Conservation (phyloP, 2,888 invertebrate species). For the Drosophila atripex region DNA sequence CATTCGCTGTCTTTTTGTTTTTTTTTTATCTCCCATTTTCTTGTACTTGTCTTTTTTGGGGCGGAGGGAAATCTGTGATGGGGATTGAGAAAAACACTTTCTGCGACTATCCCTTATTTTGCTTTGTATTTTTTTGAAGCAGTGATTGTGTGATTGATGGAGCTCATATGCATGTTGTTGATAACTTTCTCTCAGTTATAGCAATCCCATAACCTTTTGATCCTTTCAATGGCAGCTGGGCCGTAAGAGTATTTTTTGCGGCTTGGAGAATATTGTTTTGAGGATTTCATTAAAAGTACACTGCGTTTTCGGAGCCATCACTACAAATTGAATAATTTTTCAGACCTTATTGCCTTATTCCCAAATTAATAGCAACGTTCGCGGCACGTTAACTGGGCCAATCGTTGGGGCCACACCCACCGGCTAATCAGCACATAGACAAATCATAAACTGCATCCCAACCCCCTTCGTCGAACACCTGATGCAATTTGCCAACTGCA, state of each 20-base stretch:
- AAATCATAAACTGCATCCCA: constrained; percentile 62
- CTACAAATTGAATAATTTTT: constrained; percentile 11
- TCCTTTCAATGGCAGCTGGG: constrained; percentile 6
- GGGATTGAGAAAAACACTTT: constrained; percentile 56
- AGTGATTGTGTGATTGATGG: constrained; percentile 72
- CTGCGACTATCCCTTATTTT: constrained; percentile 45
- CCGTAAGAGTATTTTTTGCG: not conserved
- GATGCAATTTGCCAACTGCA: constrained; percentile 77
- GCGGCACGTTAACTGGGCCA: constrained; percentile 61
- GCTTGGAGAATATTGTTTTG: no score
- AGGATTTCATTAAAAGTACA: not conserved
- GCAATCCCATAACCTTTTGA: constrained; percentile 26
- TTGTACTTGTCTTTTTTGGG: not conserved
- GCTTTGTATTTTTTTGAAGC: constrained; percentile 24
- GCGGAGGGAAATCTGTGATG: constrained; percentile 46
- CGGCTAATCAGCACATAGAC: constrained; percentile 71
- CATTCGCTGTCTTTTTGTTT: constrained; percentile 47
- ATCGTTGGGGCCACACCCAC: constrained; percentile 69
- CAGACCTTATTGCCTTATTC: not conserved
- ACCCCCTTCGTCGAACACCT: constrained; percentile 59
- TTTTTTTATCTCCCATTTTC: not conserved
- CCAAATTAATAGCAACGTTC: constrained; percentile 43
- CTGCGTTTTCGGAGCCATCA: not conserved
- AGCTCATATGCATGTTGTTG: constrained; percentile 45
- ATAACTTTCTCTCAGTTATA: constrained; percentile 63